phyloP scores from a whole-genome alignment of 2,888 invertebrate genomes.

The Synanthedon vespiformis region DNA sequence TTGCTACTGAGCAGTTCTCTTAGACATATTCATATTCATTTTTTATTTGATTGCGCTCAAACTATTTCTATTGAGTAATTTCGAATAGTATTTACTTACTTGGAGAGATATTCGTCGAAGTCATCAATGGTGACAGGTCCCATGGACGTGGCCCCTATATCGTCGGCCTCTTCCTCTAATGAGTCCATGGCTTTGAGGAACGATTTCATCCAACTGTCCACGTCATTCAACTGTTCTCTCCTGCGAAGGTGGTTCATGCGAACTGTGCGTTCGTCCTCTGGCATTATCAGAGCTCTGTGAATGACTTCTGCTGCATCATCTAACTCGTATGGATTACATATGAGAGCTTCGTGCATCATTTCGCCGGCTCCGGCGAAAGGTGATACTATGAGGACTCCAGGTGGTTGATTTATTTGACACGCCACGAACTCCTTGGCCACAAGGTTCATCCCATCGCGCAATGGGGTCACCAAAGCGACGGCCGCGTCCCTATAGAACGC shows the following conservation, averaged over 20 bases:
- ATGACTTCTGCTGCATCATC: slow-evolving; percentile 89
- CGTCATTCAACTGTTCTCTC: slow-evolving; percentile 85
- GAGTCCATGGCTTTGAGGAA: slow-evolving; percentile 91
- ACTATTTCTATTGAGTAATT: too few relatives aligned
- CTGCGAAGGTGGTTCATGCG: slow-evolving; percentile 88
- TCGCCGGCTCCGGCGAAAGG: slow-evolving; percentile 94
- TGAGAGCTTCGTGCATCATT: slow-evolving; percentile 92
- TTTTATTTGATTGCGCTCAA: too few relatives aligned
- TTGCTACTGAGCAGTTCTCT: too few relatives aligned
- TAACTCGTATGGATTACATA: slow-evolving; percentile 91
- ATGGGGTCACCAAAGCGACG: slow-evolving; percentile 87
- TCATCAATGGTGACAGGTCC: slow-evolving; percentile 92
- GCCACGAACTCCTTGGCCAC: slow-evolving; percentile 95
- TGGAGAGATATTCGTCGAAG: slow-evolving; percentile 88
- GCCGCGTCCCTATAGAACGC: slow-evolving; percentile 89
- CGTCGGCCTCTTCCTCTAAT: slow-evolving; percentile 82
- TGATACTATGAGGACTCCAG: slow-evolving; percentile 88
- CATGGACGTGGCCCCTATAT: slow-evolving; percentile 86
- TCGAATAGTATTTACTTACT: slow-evolving; percentile 66
- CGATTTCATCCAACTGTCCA: slow-evolving; percentile 89
- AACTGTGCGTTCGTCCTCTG: slow-evolving; percentile 86
- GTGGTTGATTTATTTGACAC: slow-evolving; percentile 87
- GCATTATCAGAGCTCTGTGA: slow-evolving; percentile 90
- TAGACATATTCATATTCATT: too few relatives aligned
- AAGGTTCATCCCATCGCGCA: slow-evolving; percentile 92